These are phyloP conservation scores for Megaceryle torquata DNA, from an alignment of 2,113 vertebrate species.

Conservation along the genomic window DNA sequence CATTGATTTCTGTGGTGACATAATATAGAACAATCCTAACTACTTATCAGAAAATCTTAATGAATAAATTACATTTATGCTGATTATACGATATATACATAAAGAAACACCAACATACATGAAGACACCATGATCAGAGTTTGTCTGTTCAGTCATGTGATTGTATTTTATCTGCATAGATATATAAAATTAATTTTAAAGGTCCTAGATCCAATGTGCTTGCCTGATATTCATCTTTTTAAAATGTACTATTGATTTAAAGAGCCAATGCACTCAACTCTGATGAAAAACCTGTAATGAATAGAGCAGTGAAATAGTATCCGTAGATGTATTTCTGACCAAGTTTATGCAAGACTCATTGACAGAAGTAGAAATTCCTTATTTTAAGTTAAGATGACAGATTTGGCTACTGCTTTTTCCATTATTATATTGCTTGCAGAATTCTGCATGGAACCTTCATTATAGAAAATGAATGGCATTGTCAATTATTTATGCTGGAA, in stretches of 20 bases:
- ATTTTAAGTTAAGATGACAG: not conserved
- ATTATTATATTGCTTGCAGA: not conserved
- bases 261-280: not conserved
- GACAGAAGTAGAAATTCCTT: not conserved
- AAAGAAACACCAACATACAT: not conserved
- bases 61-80: not conserved
- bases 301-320: not conserved
- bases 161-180: not conserved
- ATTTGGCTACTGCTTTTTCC: not conserved
- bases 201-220: not conserved
- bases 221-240: not conserved
- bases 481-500: no score
- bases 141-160: not conserved
- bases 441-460: not conserved
- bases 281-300: not conserved
- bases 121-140: not conserved
- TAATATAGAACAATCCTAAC: not conserved
- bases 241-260: not conserved
- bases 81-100: not conserved
- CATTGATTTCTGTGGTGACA: not conserved
- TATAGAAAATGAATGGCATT: not conserved
- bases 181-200: not conserved
- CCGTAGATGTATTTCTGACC: not conserved
- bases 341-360: not conserved
- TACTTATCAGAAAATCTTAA: not conserved